These are phyloP conservation scores for Phytoseiulus persimilis DNA, from an alignment of 2,888 invertebrate genomes.

Conservation along the genomic window DNA sequence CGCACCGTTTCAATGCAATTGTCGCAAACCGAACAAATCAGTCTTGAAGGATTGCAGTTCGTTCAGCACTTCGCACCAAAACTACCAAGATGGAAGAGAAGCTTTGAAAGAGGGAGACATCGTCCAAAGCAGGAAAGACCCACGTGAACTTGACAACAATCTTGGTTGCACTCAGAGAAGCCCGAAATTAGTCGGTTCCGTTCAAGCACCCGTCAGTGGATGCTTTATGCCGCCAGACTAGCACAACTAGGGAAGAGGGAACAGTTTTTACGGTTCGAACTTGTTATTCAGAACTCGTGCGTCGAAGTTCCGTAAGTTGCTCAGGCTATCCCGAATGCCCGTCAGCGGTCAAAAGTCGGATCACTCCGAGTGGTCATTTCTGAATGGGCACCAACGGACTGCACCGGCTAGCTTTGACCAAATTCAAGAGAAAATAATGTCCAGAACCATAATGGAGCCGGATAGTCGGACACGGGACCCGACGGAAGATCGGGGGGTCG, in stretches of 20 bases:
- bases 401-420: neutral
- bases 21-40: neutral
- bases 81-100: too few relatives aligned
- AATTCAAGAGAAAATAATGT: neutral
- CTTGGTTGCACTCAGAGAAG: too few relatives aligned
- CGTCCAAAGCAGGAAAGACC: too few relatives aligned
- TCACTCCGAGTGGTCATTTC: neutral
- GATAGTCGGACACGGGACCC: neutral
- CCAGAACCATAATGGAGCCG: neutral
- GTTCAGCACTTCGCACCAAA: too few relatives aligned
- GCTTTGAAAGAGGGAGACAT: too few relatives aligned
- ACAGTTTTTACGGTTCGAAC: too few relatives aligned
- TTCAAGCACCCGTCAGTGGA: too few relatives aligned
- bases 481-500: too few relatives aligned
- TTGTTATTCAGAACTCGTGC: neutral
- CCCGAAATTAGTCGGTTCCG: too few relatives aligned
- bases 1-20: neutral
- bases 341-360: neutral
- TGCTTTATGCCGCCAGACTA: too few relatives aligned
- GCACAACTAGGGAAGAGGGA: too few relatives aligned
- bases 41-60: neutral
- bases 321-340: neutral
- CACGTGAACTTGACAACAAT: too few relatives aligned
- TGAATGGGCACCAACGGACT: neutral
- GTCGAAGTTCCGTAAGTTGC: neutral